Percentiles rank a stretch among this genome's conserved stretches.
phyloP scores from a whole-genome alignment of 2,113 vertebrate genomes.

The Dipodomys stephensi region DNA sequence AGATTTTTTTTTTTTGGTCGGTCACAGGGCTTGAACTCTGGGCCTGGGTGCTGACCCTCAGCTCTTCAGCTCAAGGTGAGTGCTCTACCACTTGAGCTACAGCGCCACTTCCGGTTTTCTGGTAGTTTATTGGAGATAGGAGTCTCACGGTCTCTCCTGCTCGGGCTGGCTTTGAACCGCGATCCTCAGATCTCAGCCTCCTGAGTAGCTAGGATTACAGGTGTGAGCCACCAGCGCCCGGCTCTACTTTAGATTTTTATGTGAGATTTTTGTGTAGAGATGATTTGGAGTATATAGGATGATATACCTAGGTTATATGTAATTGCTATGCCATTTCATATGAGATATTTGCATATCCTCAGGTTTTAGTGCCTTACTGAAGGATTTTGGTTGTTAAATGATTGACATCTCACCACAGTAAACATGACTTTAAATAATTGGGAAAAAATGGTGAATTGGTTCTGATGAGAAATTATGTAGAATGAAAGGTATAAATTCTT shows the following conservation, averaged over 20 bases:
- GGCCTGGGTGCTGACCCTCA: too few relatives aligned
- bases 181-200: too few relatives aligned
- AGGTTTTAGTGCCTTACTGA: background rate
- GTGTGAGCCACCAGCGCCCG: too few relatives aligned
- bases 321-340: background rate
- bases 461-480: slow-evolving; percentile 37
- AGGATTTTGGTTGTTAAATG: background rate
- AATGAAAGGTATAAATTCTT: slow-evolving; percentile 46
- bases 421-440: background rate
- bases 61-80: too few relatives aligned
- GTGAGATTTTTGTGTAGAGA: background rate
- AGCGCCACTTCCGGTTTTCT: too few relatives aligned
- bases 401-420: background rate
- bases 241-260: too few relatives aligned
- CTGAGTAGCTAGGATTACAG: too few relatives aligned
- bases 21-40: too few relatives aligned
- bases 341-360: background rate
- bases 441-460: background rate
- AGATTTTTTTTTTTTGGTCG: background rate
- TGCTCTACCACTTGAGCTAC: too few relatives aligned
- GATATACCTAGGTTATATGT: background rate
- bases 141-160: too few relatives aligned
- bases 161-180: too few relatives aligned
- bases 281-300: background rate
- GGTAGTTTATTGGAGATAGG: too few relatives aligned